Conservation (phyloP, 2,888 invertebrate species). For the Teleogryllus oceanicus region DNA sequence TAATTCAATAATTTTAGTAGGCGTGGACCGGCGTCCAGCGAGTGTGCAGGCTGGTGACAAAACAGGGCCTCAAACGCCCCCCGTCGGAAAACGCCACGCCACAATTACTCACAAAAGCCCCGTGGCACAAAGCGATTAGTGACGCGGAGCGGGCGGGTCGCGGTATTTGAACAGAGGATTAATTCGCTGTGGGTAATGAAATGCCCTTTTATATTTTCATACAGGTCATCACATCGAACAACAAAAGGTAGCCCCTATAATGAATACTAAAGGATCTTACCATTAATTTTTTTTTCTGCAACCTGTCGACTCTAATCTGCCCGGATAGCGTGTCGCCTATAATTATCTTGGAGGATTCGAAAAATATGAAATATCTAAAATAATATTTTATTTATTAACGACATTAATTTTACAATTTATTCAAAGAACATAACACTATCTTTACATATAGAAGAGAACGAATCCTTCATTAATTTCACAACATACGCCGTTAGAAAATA, state of each 20-base stretch:
- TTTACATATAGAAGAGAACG: too few species aligned
- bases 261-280: not conserved
- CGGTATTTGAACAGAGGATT: not conserved
- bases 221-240: conserved; percentile 9
- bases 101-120: not conserved
- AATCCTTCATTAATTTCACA: too few species aligned
- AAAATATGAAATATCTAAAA: too few species aligned
- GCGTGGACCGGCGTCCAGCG: not conserved
- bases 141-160: not conserved
- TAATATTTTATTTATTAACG: too few species aligned
- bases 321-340: too few species aligned
- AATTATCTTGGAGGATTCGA: too few species aligned
- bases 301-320: too few species aligned
- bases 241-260: not conserved
- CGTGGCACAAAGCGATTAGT: not conserved
- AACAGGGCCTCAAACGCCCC: not conserved
- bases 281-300: too few species aligned
- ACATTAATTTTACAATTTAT: too few species aligned
- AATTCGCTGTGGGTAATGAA: not conserved
- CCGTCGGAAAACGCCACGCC: not conserved
- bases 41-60: not conserved
- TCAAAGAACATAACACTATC: too few species aligned
- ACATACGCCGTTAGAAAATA: too few species aligned
- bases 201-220: conserved; percentile 18
- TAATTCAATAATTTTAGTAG: not conserved